Evolutionary conservation across 2,113 vertebrate species (phyloP), one percentile per base, ranked within the genome.

Genomic region (Silurus meridionalis): DNA sequence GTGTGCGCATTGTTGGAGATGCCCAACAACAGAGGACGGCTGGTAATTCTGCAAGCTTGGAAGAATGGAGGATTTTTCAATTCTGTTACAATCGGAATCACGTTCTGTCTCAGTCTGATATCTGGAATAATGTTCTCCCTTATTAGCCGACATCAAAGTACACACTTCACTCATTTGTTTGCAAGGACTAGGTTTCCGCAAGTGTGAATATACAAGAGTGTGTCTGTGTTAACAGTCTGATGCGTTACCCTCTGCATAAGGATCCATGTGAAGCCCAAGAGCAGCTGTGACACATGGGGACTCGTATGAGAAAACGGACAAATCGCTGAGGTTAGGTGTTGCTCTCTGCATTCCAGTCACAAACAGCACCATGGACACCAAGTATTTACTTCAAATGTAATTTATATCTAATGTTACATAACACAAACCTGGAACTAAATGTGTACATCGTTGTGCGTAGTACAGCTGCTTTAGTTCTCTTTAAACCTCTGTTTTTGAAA

Each of bases 81-180:
- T 83, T 85, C 71, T 89, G 88, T 89, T 86, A 87, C 88, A 87
- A 55, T 81, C 61, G 28, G 25, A 60, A 60, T 57, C 78, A n/a
- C 57, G 25, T 48, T 55, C 58, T 57, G 71, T 61, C 57, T 75
- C 60, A 23, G 85, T 72, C 74, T 61, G 61, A 78, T 78, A 66
- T 74, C 63, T 87, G 86, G 80, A 85, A 85, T 66, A 48, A 60
- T 21, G 23, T 85, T 83, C 80, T 85, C 86, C 50, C 50, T 28
- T 74, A n/a, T 17, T 17, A 87, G 48, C 83, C 55, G 67, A 86
- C 66, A 67, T 67, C 52, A 67, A 80, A 86, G 78, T 25, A 53
- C 79, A 28, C 21, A 61, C 66, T 58, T 69, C 28, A 52, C 58
- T 63, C 25, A 4, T 52, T 87, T n/a, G 57, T 48, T 58, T 79